Evolutionary conservation across 1,140 invertebrate genomes (phyloP).

Genomic region (Hyposmocoma kahamanoa): DNA sequence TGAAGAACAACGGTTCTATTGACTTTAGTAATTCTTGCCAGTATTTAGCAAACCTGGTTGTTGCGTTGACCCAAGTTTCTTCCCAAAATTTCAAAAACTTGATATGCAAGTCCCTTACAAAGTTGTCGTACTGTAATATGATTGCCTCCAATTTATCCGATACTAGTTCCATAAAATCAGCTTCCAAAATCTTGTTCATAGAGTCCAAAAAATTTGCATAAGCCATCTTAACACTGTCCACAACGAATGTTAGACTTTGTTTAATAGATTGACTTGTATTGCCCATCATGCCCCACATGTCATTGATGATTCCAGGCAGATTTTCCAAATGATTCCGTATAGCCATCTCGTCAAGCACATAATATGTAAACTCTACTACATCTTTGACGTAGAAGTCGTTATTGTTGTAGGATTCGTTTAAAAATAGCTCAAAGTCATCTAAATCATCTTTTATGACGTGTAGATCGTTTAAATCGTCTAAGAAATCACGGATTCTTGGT

Average conservation of each 20-base stretch:
- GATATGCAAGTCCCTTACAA: conserved; percentile 85
- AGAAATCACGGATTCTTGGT: conserved; percentile 78
- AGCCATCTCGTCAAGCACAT: conserved; percentile 84
- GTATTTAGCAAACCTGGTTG: conserved; percentile 76
- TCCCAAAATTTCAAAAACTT: conserved; percentile 84
- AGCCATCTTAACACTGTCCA: conserved; percentile 81
- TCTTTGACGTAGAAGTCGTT: conserved; percentile 90
- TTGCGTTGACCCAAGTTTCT: conserved; percentile 79
- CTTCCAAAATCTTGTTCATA: conserved; percentile 79
- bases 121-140: conserved; percentile 84
- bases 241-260: conserved; percentile 82
- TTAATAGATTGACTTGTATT: conserved; percentile 85
- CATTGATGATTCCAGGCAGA: conserved; percentile 84
- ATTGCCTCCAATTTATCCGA: conserved; percentile 79
- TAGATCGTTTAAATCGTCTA: conserved; percentile 83
- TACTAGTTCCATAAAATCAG: conserved; percentile 81
- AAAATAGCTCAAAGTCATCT: conserved; percentile 78
- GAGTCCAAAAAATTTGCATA: conserved; percentile 82
- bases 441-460: conserved; percentile 83
- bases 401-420: conserved; percentile 84
- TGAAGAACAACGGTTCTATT: conserved; percentile 85
- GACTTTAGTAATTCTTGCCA: conserved; percentile 81
- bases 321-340: conserved; percentile 85
- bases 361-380: conserved; percentile 79
- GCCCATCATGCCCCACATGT: conserved; percentile 88